phyloP scores from a whole-genome alignment of 2,888 invertebrate species.

The Tubulanus polymorphus region DNA sequence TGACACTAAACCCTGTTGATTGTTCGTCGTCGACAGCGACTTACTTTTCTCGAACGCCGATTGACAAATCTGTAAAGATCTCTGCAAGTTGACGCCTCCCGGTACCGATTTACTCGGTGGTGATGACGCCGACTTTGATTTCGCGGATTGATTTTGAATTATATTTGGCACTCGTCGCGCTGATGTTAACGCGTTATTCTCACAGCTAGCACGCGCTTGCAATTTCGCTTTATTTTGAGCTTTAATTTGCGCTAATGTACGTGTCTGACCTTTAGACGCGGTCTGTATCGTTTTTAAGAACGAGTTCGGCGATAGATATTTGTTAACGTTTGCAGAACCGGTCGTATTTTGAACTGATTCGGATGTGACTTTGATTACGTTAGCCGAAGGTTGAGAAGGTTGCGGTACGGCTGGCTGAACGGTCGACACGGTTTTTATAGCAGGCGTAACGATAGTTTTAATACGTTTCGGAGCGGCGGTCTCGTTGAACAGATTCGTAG shows the following conservation, averaged over 20 bases:
- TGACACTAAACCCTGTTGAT: too few species aligned
- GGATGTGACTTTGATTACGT: constrained; percentile 38
- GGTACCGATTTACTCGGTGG: constrained; percentile 7
- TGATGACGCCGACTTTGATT: constrained; percentile 12
- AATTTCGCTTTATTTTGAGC: constrained; percentile 37
- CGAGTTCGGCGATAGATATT: neutral
- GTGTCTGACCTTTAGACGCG: constrained; percentile 26
- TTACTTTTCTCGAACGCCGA: constrained; percentile 84
- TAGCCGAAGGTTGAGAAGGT: constrained; percentile 25
- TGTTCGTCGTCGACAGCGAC: constrained; percentile 15
- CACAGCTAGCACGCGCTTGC: neutral
- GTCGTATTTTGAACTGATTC: constrained; percentile 20
- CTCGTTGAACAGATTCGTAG: neutral
- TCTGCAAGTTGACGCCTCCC: constrained; percentile 73
- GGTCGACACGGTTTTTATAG: neutral
- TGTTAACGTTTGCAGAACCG: neutral
- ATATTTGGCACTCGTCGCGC: constrained; percentile 21
- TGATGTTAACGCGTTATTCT: constrained; percentile 8
- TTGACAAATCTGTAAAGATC: constrained; percentile 84
- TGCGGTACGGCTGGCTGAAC: constrained; percentile 21
- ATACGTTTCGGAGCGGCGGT: neutral
- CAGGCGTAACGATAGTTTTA: neutral
- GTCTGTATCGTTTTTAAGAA: too few species aligned
- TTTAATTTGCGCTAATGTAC: constrained; percentile 50
- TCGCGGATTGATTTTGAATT: constrained; percentile 12